Base-by-base conservation (phyloP, 2,888 invertebrate genomes). In the Elysia crispata region DNA sequence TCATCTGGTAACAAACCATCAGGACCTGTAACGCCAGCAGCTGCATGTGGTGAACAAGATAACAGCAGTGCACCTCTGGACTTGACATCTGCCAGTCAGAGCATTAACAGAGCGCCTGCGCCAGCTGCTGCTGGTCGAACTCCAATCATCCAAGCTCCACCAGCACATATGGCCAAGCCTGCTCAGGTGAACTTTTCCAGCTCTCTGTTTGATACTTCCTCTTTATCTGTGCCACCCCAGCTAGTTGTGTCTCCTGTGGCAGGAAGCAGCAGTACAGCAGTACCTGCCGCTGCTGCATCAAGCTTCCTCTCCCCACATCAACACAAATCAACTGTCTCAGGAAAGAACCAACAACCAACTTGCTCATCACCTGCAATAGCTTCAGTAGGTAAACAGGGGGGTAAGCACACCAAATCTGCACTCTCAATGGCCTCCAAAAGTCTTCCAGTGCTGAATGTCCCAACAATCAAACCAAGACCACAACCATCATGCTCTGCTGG, bases 361-460 rank as follows among this genome's bases (percentile, higher is more conserved):
- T 18, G 11, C 33, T 20, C 31, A 0, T 30, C 67, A 25, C 49
- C 28, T 30, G 67, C 41, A 31, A 57, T 25, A 1, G 25, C 60
- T 20, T 41, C 57, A 25, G 1, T 49, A 20, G 70, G 54, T n/a
- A 25, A 28, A 18, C 62, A 50, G n/a, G 20, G 57, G 20, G 60
- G 23, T 23, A 54, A 60, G 57, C 64, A 33, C 67, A 41, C 49
- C 62, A 67, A 25, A 57, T 18, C 73, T n/a, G 20, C 60, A 30
- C 30, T 13, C 8, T 6, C 62, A 23, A 11, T 23, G 15, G 18
- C 66, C 5, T 41, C 54, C n/a, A 75, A 15, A 23, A 73, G 49
- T 49, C 73, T 78, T 6, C 78, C 78, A 28, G 80, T 80, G 13
- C 67, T 80, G 18, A 80, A 76, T 70, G 70, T 80, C n/a, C 80